These are phyloP conservation scores for Cataglyphis altisquamis DNA, from an alignment of 2,888 invertebrate species.

Conservation along the genomic window DNA sequence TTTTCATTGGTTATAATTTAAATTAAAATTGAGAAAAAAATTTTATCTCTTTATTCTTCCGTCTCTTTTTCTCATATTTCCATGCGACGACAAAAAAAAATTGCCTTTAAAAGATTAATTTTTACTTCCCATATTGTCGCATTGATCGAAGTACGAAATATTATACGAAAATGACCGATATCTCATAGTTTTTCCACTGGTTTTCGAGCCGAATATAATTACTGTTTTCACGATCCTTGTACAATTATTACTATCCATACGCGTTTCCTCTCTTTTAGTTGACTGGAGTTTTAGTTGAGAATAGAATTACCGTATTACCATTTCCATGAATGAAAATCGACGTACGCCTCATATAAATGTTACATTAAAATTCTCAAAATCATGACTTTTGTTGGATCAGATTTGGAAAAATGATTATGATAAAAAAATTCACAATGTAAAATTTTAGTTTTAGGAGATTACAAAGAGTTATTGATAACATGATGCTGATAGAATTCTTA, in stretches of 20 bases:
- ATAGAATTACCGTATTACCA: conserved; percentile 48
- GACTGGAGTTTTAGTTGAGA: conserved; percentile 34
- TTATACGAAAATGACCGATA: background rate
- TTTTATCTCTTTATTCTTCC: conserved; percentile 15
- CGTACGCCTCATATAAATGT: background rate
- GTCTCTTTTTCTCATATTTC: background rate
- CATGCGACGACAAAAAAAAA: background rate
- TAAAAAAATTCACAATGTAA: background rate
- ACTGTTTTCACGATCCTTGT: conserved; percentile 56
- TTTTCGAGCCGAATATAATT: conserved; percentile 29
- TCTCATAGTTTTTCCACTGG: background rate
- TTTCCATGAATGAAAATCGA: background rate
- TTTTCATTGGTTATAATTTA: background rate
- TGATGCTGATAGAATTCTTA: background rate
- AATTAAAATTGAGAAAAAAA: background rate
- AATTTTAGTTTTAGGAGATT: background rate
- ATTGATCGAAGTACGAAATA: background rate
- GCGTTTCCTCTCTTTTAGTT: conserved; percentile 59
- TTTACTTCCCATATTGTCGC: conserved; percentile 14
- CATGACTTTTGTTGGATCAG: background rate
- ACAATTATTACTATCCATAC: conserved; percentile 68
- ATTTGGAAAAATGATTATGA: background rate
- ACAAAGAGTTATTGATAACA: background rate
- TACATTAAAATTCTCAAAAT: background rate
- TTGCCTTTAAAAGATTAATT: background rate